A percentile compares a stretch with the other conserved stretches of the same genome.
Conservation (phyloP, 1,140 invertebrate species). For the Cataglyphis hispanica region DNA sequence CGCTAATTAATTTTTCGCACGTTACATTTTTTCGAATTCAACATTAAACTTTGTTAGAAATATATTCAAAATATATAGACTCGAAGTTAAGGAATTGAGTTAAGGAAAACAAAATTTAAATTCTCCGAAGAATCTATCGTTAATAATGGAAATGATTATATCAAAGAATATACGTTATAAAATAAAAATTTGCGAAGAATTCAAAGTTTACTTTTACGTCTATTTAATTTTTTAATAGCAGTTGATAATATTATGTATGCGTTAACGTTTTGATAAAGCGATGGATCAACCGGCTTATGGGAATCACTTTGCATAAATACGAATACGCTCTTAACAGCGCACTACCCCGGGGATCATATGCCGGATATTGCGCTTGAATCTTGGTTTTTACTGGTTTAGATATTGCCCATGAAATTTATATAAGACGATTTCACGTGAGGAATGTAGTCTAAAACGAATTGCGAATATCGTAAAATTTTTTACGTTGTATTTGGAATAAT, state of each 20-base stretch:
- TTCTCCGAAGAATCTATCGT: background rate
- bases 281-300: background rate
- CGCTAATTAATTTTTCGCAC: background rate
- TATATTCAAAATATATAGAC: background rate
- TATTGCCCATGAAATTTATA: constrained; percentile 22
- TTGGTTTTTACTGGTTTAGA: background rate
- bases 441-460: background rate
- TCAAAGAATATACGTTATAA: background rate
- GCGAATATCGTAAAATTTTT: background rate
- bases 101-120: background rate
- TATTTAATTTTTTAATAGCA: background rate
- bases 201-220: background rate
- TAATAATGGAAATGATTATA: background rate
- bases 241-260: background rate
- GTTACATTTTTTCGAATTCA: background rate
- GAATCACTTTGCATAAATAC: constrained; percentile 9
- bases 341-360: background rate
- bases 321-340: background rate
- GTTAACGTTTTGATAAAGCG: background rate
- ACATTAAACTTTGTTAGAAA: background rate
- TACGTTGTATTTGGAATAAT: background rate
- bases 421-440: background rate
- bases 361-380: constrained; percentile 24
- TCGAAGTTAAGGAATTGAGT: background rate
- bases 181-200: background rate